Percentiles rank a stretch among this genome's conserved stretches.
These are phyloP conservation scores for Zaprionus tsacasi DNA, from an alignment of 1,140 invertebrate genomes.

Conservation along the genomic window DNA sequence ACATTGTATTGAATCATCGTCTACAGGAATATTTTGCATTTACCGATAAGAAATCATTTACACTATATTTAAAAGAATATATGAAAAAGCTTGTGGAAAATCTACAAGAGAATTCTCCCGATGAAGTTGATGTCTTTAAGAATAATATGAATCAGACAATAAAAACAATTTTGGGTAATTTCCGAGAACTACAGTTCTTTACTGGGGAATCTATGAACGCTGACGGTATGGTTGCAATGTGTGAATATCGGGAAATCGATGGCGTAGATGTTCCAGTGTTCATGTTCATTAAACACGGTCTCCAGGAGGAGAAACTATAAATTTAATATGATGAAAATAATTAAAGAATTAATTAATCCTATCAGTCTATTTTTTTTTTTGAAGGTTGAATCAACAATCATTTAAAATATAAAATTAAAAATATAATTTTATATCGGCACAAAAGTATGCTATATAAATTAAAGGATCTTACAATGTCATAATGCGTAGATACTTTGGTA, in stretches of 20 bases:
- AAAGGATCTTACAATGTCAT: too few species aligned
- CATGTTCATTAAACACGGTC: conserved; percentile 98
- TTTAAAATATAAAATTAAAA: too few species aligned
- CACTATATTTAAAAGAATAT: conserved; percentile 96
- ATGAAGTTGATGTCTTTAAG: conserved; percentile 95
- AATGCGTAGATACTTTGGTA: too few species aligned
- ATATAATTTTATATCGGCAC: too few species aligned
- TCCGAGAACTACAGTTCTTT: conserved; percentile 97
- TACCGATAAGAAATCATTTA: conserved; percentile 95
- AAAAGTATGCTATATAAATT: neutral
- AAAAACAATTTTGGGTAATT: conserved; percentile 95
- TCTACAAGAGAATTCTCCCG: conserved; percentile 91
- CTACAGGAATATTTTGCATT: conserved; percentile 94
- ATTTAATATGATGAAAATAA: neutral
- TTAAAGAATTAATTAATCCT: neutral
- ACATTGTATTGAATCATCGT: conserved; percentile 96
- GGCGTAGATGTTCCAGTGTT: conserved; percentile 92
- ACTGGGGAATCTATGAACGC: conserved; percentile 97
- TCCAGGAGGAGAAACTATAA: conserved; percentile 94
- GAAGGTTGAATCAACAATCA: too few species aligned
- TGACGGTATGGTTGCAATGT: conserved; percentile 95
- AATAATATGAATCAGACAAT: conserved; percentile 97
- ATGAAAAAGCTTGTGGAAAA: conserved; percentile 97
- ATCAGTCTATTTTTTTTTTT: too few species aligned
- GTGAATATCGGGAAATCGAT: conserved; percentile 96